Evolutionary conservation across 2,113 vertebrate species (phyloP).

Genomic region (Columba livia): DNA sequence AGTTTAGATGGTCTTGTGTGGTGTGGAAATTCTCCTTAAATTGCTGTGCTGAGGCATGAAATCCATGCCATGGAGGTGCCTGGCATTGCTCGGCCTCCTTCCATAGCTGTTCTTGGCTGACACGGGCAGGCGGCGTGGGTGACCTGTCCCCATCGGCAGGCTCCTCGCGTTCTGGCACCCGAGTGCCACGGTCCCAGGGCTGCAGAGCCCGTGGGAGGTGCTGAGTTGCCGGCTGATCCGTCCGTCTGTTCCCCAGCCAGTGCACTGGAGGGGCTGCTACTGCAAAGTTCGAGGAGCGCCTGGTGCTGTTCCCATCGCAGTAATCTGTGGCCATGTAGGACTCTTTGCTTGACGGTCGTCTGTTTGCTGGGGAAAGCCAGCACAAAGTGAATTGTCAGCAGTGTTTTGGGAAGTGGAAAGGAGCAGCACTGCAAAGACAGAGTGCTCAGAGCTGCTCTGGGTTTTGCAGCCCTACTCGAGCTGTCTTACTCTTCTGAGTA

Average conservation of each 20-base stretch:
- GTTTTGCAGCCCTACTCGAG: accelerated
- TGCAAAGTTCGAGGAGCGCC: neutral
- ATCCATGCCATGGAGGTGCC: neutral
- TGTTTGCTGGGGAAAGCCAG: neutral
- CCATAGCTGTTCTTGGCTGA: neutral
- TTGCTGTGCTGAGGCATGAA: neutral
- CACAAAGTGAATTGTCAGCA: neutral
- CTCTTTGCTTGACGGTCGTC: neutral
- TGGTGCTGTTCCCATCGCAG: neutral
- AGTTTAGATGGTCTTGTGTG: accelerated
- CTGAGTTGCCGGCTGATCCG: accelerated
- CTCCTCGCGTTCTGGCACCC: neutral
- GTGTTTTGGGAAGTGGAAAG: neutral
- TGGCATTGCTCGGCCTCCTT: neutral
- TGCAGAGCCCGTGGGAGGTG: neutral
- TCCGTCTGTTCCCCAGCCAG: neutral
- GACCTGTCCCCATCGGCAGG: neutral
- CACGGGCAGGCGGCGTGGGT: accelerated
- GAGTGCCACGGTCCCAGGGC: accelerated
- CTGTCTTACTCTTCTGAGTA: neutral
- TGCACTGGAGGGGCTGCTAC: neutral
- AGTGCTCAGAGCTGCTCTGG: neutral
- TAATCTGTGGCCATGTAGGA: accelerated
- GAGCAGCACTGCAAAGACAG: neutral
- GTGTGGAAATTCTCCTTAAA: neutral